Evolutionary conservation across 2,888 invertebrate species (phyloP).

Genomic region (Drosophila tanythrix): DNA sequence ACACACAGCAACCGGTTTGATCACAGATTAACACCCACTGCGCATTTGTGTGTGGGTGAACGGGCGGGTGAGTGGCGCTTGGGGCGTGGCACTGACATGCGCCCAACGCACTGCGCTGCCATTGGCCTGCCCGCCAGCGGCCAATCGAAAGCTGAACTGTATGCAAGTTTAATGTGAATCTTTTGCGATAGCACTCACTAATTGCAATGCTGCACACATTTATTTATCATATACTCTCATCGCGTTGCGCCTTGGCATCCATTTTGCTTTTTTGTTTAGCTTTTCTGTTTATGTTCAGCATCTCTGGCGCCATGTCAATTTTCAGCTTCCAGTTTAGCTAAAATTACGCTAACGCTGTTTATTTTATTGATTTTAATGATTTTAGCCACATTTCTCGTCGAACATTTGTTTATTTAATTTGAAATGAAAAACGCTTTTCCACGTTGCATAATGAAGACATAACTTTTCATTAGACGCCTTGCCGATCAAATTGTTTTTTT

Average conservation of each 20-base stretch:
- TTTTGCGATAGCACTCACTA: slow-evolving; percentile 30
- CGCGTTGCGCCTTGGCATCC: slow-evolving; percentile 26
- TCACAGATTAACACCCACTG: slow-evolving; percentile 60
- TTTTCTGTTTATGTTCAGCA: slow-evolving; percentile 39
- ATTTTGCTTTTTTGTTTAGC: slow-evolving; percentile 40
- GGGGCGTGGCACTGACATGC: slow-evolving; percentile 58
- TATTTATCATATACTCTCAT: slow-evolving; percentile 39
- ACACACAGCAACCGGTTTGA: slow-evolving; percentile 52
- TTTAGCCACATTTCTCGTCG: slow-evolving; percentile 65
- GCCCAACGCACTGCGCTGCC: slow-evolving; percentile 27
- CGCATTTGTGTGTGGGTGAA: slow-evolving; percentile 43
- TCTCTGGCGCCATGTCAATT: slow-evolving; percentile 64
- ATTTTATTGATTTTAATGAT: slow-evolving; percentile 80
- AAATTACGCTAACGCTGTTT: slow-evolving; percentile 56
- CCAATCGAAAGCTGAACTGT: slow-evolving; percentile 43
- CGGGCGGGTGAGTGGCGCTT: slow-evolving; percentile 47
- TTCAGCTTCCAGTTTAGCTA: slow-evolving; percentile 48
- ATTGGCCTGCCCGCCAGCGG: slow-evolving; percentile 26
- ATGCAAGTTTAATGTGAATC: slow-evolving; percentile 33
- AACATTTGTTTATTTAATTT: slow-evolving; percentile 61
- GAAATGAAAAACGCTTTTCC: slow-evolving; percentile 61
- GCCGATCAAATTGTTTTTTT: slow-evolving; percentile 49
- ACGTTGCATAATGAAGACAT: slow-evolving; percentile 70
- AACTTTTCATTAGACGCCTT: slow-evolving; percentile 68
- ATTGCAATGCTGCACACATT: slow-evolving; percentile 39